Conservation (phyloP, 2,888 invertebrate genomes). For the Tanypteryx hageni region DNA sequence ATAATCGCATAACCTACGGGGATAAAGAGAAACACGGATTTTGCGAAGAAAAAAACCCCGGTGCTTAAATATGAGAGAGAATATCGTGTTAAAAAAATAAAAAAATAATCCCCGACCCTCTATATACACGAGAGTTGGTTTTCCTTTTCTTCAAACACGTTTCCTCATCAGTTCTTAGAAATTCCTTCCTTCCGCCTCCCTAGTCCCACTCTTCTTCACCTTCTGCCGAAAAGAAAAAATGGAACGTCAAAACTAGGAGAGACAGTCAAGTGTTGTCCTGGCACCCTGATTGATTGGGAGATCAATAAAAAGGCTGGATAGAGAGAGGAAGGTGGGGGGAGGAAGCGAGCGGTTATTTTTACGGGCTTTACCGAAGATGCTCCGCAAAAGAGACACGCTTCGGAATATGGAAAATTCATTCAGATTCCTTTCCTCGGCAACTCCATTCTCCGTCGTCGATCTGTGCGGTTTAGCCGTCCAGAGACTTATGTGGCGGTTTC, state of each 20-base stretch:
- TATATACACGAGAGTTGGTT: neutral
- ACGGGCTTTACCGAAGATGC: neutral
- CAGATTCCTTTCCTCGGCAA: too few relatives aligned
- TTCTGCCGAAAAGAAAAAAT: neutral
- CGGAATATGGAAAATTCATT: neutral
- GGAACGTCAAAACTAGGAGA: neutral
- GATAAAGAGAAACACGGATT: too few relatives aligned
- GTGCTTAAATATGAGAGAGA: too few relatives aligned
- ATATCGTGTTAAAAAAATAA: too few relatives aligned
- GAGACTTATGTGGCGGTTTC: too few relatives aligned
- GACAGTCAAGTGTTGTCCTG: neutral
- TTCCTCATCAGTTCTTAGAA: neutral
- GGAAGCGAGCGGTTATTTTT: neutral
- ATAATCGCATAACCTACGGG: too few relatives aligned
- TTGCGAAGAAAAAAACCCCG: too few relatives aligned
- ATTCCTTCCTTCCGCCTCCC: neutral
- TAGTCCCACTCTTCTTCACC: neutral
- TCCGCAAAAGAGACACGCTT: neutral
- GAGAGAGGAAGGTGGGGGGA: neutral
- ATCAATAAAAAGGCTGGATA: neutral
- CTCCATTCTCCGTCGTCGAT: too few relatives aligned
- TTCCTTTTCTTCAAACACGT: neutral
- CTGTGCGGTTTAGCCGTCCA: too few relatives aligned
- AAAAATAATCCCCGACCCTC: too few relatives aligned
- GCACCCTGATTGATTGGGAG: neutral